phyloP scores from a whole-genome alignment of 2,797 vertebrate genomes.

The Chiroxiphia lanceolata region DNA sequence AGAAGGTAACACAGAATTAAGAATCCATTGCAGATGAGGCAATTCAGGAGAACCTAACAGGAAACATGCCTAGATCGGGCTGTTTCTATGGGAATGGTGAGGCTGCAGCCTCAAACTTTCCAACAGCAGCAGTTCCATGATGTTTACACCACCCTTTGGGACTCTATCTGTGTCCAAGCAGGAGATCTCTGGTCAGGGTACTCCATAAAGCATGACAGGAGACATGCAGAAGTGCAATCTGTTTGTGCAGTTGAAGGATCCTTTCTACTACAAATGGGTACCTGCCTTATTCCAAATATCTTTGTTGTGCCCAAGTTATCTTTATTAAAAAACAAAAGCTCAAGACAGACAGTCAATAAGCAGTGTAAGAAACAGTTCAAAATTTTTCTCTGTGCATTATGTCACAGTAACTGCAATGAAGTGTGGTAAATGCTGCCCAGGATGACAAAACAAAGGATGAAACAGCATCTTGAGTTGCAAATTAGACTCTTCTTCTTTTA shows the following conservation, averaged over 20 bases:
- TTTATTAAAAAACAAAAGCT: neutral
- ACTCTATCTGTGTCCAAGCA: accelerated
- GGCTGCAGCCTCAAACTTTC: neutral
- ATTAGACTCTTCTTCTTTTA: neutral
- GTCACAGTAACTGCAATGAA: neutral
- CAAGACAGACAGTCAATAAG: neutral
- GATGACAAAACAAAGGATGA: neutral
- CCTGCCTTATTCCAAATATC: neutral
- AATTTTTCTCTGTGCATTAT: neutral
- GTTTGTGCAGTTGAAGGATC: neutral
- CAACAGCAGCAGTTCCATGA: accelerated
- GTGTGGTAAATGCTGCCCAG: neutral
- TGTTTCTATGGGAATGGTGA: neutral
- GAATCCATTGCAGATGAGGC: neutral
- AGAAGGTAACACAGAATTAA: neutral
- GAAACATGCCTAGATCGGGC: neutral
- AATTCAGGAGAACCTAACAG: neutral
- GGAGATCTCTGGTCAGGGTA: neutral
- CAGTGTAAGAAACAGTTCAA: neutral
- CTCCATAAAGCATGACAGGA: neutral
- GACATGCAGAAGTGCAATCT: neutral
- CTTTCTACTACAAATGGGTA: neutral
- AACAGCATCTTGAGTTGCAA: neutral
- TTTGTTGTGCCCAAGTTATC: neutral
- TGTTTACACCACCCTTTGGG: neutral